Base-by-base conservation (phyloP, 2,888 invertebrate genomes). In the Ypsolopha sequella region DNA sequence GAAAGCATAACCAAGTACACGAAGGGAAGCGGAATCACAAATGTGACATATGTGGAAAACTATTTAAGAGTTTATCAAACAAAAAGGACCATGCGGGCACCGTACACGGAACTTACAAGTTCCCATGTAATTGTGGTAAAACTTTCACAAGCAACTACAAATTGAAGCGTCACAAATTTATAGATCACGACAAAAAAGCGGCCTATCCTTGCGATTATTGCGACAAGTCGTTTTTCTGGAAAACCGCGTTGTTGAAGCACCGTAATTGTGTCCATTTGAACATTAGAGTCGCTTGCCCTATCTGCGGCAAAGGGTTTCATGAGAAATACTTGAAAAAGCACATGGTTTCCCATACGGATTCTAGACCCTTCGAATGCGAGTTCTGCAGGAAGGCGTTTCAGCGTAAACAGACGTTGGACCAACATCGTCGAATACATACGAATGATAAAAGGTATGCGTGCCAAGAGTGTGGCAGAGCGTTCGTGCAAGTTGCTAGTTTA, bases 401-500 rank as follows among this genome's bases (percentile, higher is more conserved):
- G 7, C 44, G 52, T 33, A 36, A 36, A 34, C 34, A 4, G 7
- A 53, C 52, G 33, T 8, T 54, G 36, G 39, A 14, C 1, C 14
- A 44, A 48, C 57, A 57, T 7, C 51, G 48, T 38, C 53, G 44
- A 50, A 57, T 87, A 54, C 89, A 89, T 52, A 88, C 88, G 0
- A 89, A 89, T 7, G 88, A 89, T 55, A 76, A 76, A 51, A 73
- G 89, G 11, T 88, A 88, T 55, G 74, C 73, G 1, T 89, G 89
- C 52, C 76, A 82, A 7, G 73, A 81, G 9, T 90, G 90, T 48
- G 86, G 77, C 0, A 82, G 84, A 50, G 87, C 89, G 0, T 91
- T 90, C 53, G 88, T 89, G 1, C 89, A 89, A 47, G 76, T 82
- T 24, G 87, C 89, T 0, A 89, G 89, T 53, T 65, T 89, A 51